phyloP scores from a whole-genome alignment of 2,888 invertebrate genomes.

The Cistogaster globosa region DNA sequence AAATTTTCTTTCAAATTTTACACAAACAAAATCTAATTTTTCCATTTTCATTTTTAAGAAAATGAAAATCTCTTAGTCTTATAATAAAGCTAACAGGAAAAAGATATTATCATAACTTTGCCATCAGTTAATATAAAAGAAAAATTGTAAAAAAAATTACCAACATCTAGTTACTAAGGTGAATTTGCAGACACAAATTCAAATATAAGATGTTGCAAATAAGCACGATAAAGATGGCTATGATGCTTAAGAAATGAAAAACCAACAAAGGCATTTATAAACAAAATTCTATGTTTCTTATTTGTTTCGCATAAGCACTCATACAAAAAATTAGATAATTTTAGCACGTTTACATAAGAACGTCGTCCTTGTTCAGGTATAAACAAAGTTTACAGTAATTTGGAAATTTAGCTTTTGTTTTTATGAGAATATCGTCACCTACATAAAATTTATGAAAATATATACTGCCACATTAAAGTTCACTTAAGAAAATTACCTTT shows the following conservation, averaged over 20 bases:
- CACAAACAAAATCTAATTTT: conserved; percentile 48
- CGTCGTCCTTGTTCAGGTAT: not conserved
- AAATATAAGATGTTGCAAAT: conserved; percentile 19
- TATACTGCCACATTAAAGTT: conserved; percentile 72
- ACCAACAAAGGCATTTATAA: not conserved
- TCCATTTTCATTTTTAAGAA: conserved; percentile 41
- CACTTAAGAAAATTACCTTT: conserved; percentile 79
- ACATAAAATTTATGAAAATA: conserved; percentile 1
- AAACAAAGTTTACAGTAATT: conserved; percentile 55
- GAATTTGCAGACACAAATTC: conserved; percentile 28
- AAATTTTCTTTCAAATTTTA: conserved; percentile 16
- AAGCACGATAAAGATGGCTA: conserved; percentile 9
- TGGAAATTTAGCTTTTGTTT: conserved; percentile 38
- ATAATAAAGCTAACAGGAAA: conserved; percentile 17
- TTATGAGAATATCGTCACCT: not conserved
- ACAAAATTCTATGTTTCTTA: not conserved
- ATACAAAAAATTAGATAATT: conserved; percentile 30
- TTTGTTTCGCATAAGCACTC: not conserved
- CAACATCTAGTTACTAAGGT: conserved; percentile 46
- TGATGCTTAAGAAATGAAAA: not conserved
- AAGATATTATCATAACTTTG: conserved; percentile 63
- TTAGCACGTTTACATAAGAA: conserved; percentile 39
- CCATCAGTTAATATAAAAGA: conserved; percentile 31
- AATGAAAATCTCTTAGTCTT: conserved; percentile 10
- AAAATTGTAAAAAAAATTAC: conserved; percentile 24